phyloP scores from a whole-genome alignment of 35 echinoderm and acorn worm species.

The Ptychodera flava region DNA sequence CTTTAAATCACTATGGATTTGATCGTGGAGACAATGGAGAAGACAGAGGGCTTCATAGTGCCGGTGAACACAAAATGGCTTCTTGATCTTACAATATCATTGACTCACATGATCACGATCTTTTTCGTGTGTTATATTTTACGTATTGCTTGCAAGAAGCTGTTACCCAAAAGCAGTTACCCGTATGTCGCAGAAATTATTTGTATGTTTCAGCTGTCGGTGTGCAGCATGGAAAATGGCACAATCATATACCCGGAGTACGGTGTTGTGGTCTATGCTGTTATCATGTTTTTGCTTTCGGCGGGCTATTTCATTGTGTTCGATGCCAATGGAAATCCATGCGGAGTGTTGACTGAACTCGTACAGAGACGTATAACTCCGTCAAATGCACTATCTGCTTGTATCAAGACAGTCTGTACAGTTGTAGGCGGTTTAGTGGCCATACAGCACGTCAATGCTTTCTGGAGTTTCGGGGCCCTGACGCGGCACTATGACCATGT shows the following conservation, averaged over 20 bases:
- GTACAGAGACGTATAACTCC: not conserved
- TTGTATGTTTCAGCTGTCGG: conserved; percentile 65
- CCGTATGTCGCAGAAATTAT: conserved; percentile 62
- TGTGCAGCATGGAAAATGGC: conserved; percentile 81
- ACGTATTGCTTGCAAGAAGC: not conserved
- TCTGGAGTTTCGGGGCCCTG: not conserved
- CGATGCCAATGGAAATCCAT: conserved; percentile 81
- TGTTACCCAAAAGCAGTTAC: conserved; percentile 37
- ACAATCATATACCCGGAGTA: conserved; percentile 43
- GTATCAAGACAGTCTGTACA: not conserved
- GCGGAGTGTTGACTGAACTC: conserved; percentile 22
- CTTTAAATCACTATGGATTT: no score
- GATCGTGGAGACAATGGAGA: no score
- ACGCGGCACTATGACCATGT: not conserved
- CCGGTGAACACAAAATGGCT: not conserved
- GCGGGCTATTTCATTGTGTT: conserved; percentile 59
- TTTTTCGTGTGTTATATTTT: not conserved
- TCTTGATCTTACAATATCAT: not conserved
- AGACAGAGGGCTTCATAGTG: no score
- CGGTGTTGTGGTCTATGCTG: conserved; percentile 48
- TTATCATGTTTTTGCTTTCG: conserved; percentile 39
- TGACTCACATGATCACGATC: not conserved
- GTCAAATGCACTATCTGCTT: not conserved
- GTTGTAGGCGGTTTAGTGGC: not conserved
- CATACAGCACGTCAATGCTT: not conserved